Evolutionary conservation across 2,888 invertebrate species (phyloP).

Genomic region (Caenorhabditis auriculariae): DNA sequence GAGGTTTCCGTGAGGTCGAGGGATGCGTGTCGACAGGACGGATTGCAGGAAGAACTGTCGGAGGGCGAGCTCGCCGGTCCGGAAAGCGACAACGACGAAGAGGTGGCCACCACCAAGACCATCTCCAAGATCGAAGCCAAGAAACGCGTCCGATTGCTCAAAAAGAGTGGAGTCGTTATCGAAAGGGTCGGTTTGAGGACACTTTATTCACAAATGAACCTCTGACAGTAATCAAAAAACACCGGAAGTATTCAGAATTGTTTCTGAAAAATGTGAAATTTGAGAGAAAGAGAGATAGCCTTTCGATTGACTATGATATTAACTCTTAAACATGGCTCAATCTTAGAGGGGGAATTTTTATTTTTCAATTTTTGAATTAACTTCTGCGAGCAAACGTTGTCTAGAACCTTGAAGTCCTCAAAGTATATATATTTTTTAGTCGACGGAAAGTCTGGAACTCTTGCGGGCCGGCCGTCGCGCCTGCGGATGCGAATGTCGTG

Average conservation of each 20-base stretch:
- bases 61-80: slow-evolving; percentile 20
- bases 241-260: too few relatives aligned
- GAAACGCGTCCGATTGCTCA: slow-evolving; percentile 12
- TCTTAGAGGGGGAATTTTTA: too few relatives aligned
- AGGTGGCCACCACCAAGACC: slow-evolving; percentile 7
- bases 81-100: slow-evolving; percentile 19
- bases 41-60: slow-evolving; percentile 9
- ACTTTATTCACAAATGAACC: background rate
- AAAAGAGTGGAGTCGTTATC: slow-evolving; percentile 17
- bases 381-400: too few relatives aligned
- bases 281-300: too few relatives aligned
- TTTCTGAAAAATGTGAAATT: too few relatives aligned
- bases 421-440: too few relatives aligned
- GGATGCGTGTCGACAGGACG: too few relatives aligned
- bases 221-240: background rate
- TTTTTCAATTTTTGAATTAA: too few relatives aligned
- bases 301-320: too few relatives aligned
- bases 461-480: slow-evolving; percentile 15
- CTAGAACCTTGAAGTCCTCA: too few relatives aligned
- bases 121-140: background rate
- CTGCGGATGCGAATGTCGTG: slow-evolving; percentile 38
- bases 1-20: too few relatives aligned
- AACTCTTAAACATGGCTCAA: too few relatives aligned
- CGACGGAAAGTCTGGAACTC: background rate
- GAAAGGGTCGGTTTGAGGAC: slow-evolving; percentile 6